Evolutionary conservation across 2,797 vertebrate species (phyloP), one percentile per base, ranked within the genome.

Genomic region (Macroramphosus scolopax): DNA sequence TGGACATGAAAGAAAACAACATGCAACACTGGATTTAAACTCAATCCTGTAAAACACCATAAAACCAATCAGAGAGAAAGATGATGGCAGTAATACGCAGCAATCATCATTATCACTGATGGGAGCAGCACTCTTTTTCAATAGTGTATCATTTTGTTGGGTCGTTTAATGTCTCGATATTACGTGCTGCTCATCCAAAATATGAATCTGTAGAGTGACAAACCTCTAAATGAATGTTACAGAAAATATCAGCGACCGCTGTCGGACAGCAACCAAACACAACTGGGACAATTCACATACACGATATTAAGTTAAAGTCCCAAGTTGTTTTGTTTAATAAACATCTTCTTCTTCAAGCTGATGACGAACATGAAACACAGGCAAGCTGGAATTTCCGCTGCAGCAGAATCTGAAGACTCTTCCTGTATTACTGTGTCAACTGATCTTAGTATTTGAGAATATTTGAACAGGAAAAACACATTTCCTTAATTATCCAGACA

Each of bases 401-500:
- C 2, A 46, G 30, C 34, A 41, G 53, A 66, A 49, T 17, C 41
- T 65, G 42, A 62, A 53, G 28, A 52, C 43, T 44, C 20, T 39
- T 28, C 18, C 42, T 58, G 32, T 51, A 50, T 60, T 42, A 72
- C 36, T 26, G 8, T 65, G 45, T 67, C 72, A 72, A 59, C 58
- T 63, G 24, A 55, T 77, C 42, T 50, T 25, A 31, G 32, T 49
- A 28, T 56, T 60, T 54, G 59, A 54, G 63, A 44, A 71, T 46
- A 59, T 83, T 71, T 80, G 62, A 68, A 75, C 39, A 67, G 26
- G n/a, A n/a, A 71, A 66, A 76, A 77, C 63, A 55, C 35, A 65
- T 67, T 71, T 81, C 61, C 25, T 62, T 75, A 80, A 83, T 85
- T 74, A 86, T 73, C 37, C 38, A 76, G 43, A 68, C 36, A 45